Conservation (phyloP, 2,888 invertebrate genomes). For the Coelopa pilipes region DNA sequence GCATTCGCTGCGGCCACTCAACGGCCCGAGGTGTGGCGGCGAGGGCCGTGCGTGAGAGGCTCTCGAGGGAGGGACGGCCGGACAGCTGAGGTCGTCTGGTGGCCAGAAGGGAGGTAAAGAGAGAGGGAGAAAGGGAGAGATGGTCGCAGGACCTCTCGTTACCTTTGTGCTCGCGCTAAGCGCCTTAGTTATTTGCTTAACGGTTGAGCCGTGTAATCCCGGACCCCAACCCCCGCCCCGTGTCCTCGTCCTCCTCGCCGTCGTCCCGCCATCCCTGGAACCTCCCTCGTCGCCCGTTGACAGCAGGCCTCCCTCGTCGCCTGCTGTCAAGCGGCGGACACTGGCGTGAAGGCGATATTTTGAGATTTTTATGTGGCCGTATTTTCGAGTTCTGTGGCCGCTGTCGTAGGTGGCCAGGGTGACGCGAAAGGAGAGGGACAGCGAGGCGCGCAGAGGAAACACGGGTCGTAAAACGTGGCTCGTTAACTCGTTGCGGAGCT, state of each 20-base stretch:
- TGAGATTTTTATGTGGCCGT: slow-evolving; percentile 50
- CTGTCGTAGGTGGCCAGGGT: slow-evolving; percentile 40
- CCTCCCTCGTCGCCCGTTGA: no score
- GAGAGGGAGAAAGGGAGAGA: not conserved
- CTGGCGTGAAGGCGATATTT: slow-evolving; percentile 50
- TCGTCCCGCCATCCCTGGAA: not conserved
- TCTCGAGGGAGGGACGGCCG: no score
- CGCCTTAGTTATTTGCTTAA: slow-evolving; percentile 52
- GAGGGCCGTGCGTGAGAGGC: no score
- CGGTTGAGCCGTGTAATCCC: slow-evolving; percentile 48
- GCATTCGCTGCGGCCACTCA: not conserved
- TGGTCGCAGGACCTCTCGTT: not conserved
- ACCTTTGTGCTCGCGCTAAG: slow-evolving; percentile 35
- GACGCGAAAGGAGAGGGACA: not conserved
- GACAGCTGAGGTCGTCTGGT: no score
- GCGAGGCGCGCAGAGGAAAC: no score
- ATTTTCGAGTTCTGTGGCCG: slow-evolving; percentile 28
- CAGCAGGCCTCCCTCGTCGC: no score
- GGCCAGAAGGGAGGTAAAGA: not conserved
- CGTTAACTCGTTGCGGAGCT: no score
- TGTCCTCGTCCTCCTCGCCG: not conserved
- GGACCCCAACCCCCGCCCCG: not conserved
- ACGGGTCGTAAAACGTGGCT: no score
- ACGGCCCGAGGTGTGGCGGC: not conserved
- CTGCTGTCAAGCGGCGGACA: no score